Evolutionary conservation across 2,888 invertebrate genomes (phyloP), one percentile per base, ranked within the genome.

Genomic region (Cheilosia grossa): DNA sequence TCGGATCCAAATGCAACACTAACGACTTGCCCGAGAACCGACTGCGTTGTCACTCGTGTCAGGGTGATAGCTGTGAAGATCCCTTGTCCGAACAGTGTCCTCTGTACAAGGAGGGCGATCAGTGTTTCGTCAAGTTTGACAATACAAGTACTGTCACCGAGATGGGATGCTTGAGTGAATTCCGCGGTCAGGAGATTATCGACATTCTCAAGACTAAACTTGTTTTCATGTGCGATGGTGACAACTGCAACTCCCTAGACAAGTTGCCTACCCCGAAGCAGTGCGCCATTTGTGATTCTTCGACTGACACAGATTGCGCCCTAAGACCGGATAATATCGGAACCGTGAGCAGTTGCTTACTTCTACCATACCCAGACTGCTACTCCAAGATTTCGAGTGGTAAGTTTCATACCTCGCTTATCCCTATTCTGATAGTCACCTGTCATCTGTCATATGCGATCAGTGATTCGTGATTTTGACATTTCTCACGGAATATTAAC

Each of bases 161-260:
- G 54, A 80, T 89, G 87, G 91, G 91, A 27, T 91, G 91, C 47
- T 59, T 90, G 6, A 89, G 91, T 86, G 88, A 88, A 4, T 90
- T 91, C 89, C 88, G 88, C 30, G 87, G 70, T 44, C 90, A 90
- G 67, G 88, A 88, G 9, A 17, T 90, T 44, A 88, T 88, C 17
- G 88, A 85, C 24, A 87, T 91, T 0, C 85, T 91, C 30, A 89
- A 88, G 66, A 89, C 90, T 0, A 91, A 91, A 49, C 89, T 87
- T 10, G 88, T 91, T 0, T 58, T 80, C 3, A 85, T 91, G 0
- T 91, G 91, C 40, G 77, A 88, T 0, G 91, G 89, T 7, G 67
- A 70, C 1, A 87, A 90, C 44, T 91, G 91, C 77, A 91, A 91
- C 53, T 27, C 72, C 1, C n/a, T 77, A 3, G 87, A 88, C 0